Base-by-base conservation (phyloP, 2,113 vertebrate genomes). In the Zosterops hypoxanthus region DNA sequence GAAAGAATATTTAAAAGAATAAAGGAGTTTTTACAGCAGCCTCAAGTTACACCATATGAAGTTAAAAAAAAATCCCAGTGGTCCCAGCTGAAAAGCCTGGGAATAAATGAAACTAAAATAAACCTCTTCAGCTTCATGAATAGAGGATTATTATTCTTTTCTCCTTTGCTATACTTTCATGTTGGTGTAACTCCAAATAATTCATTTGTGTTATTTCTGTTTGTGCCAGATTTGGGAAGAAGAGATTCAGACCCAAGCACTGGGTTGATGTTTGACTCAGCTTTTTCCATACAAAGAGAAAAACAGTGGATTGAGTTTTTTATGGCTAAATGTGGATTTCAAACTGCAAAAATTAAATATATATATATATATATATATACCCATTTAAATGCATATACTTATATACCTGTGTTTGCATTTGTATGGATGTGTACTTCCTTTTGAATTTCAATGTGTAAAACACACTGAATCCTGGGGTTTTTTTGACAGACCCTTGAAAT, bases 101-200 rank as follows among this genome's bases (percentile, higher is more conserved):
- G 85, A 96, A 93, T 82, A 88, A 93, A 94, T 55, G 88, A 77
- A 95, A 92, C 82, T 73, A 90, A 95, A 97, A 95, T 80, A 94
- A 96, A 93, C 85, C 25, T 94, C 49, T 92, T 92, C 87, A 82
- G 57, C 52, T 92, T 63, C 59, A 39, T 65, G 46, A 28, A 90
- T 76, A 83, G 33, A 63, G 16, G 39, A 72, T 36, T n/a, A 7
- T 92, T 86, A 79, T 71, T 95, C 65, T 91, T 82, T 75, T 69
- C 50, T 50, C 50, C 42, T 29, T 42, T 73, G 36, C 61, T 92
- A 52, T 83, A 33, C 28, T 92, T 94, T 82, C 57, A 18, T 72
- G 75, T 41, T 95, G 78, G 22, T 91, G 13, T 39, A 66, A 73
- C 50, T 87, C 81, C 78, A 92, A 57, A 77, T 64, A 88, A 77